Conservation (phyloP, 2,888 invertebrate species). For the Drymonia ruficornis region DNA sequence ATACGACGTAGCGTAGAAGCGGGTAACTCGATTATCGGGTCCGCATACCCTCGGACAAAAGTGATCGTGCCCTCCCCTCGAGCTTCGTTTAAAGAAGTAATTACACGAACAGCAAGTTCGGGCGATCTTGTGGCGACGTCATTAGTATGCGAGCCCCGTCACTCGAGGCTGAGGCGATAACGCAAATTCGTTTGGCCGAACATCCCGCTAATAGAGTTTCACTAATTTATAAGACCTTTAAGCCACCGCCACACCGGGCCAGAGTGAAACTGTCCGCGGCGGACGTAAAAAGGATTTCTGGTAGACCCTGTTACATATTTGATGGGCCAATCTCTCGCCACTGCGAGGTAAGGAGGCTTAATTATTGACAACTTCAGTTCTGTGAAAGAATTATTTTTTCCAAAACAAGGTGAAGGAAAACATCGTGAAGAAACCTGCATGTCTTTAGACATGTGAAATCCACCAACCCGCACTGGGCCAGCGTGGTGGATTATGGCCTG, state of each 20-base stretch:
- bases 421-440: too few relatives aligned
- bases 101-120: conserved; percentile 76
- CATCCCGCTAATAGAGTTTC: conserved; percentile 84
- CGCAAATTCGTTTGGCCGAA: conserved; percentile 83
- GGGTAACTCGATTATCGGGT: conserved; percentile 70
- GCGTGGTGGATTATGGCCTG: too few relatives aligned
- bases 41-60: conserved; percentile 66
- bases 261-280: conserved; percentile 75
- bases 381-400: conserved; percentile 40
- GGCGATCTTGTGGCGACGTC: conserved; percentile 58
- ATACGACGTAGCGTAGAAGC: conserved; percentile 46
- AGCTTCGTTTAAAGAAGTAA: conserved; percentile 82
- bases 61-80: conserved; percentile 64
- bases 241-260: conserved; percentile 64
- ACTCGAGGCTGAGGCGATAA: conserved; percentile 77
- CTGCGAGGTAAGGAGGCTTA: conserved; percentile 64
- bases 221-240: conserved; percentile 83
- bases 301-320: conserved; percentile 76
- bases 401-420: too few relatives aligned
- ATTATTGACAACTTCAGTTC: conserved; percentile 64
- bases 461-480: too few relatives aligned
- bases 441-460: too few relatives aligned
- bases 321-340: conserved; percentile 70
- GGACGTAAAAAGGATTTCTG: conserved; percentile 77
- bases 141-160: conserved; percentile 78